Conservation (phyloP, 1,140 invertebrate species). For the Pseudomyrmex cubaensis region DNA sequence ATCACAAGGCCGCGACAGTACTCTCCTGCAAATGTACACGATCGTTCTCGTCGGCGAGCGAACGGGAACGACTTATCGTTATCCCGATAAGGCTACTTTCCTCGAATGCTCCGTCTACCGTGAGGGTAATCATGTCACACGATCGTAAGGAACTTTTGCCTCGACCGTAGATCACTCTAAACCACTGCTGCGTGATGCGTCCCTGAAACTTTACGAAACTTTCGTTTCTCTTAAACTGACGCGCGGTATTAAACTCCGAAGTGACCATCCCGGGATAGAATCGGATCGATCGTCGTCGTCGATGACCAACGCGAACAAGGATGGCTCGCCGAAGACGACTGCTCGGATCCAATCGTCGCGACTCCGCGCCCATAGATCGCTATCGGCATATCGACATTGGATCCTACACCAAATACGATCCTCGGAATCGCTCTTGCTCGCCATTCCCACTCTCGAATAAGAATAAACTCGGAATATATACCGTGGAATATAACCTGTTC, state of each 20-base stretch:
- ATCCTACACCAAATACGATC: not conserved
- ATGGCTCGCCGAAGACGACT: not conserved
- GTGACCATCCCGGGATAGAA: slow-evolving; percentile 33
- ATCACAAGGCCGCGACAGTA: slow-evolving; percentile 11
- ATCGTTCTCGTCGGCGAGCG: slow-evolving; percentile 8
- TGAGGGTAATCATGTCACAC: slow-evolving; percentile 65
- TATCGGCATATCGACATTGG: slow-evolving; percentile 40
- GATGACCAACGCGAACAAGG: slow-evolving; percentile 36
- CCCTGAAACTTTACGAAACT: slow-evolving; percentile 68
- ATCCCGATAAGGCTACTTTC: slow-evolving; percentile 55
- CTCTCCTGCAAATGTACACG: slow-evolving; percentile 49
- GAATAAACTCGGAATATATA: slow-evolving; percentile 61
- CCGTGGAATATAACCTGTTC: slow-evolving; percentile 22
- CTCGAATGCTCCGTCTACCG: slow-evolving; percentile 24
- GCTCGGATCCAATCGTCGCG: slow-evolving; percentile 11
- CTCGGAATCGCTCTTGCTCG: slow-evolving; percentile 5
- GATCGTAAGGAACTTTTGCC: slow-evolving; percentile 69
- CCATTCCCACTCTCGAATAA: slow-evolving; percentile 1
- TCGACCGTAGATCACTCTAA: slow-evolving; percentile 66
- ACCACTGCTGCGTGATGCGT: slow-evolving; percentile 68
- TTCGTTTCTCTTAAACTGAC: slow-evolving; percentile 63
- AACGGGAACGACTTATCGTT: slow-evolving; percentile 39
- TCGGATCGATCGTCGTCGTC: slow-evolving; percentile 44
- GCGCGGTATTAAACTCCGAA: slow-evolving; percentile 61
- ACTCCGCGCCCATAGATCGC: slow-evolving; percentile 23